A percentile compares a stretch with the other conserved stretches of the same genome.
Evolutionary conservation across 1,140 invertebrate species (phyloP).

Genomic region (Trigoniulus corallinus): DNA sequence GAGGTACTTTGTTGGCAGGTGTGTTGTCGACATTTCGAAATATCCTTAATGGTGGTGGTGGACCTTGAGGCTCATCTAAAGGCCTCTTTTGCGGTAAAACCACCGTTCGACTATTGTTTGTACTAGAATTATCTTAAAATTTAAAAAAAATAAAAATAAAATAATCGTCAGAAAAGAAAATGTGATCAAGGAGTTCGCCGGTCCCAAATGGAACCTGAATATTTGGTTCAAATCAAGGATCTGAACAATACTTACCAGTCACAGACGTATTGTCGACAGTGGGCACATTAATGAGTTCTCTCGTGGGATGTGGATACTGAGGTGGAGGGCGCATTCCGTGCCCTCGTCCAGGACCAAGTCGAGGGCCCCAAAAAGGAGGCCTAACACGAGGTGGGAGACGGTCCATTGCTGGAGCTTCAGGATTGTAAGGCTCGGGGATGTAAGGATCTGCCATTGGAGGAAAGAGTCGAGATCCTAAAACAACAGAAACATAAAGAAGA

Average conservation of each 20-base stretch:
- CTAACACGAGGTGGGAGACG: constrained; percentile 22
- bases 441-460: constrained; percentile 9
- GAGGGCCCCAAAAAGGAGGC: constrained; percentile 28
- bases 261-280: constrained; percentile 16
- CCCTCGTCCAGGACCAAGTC: constrained; percentile 25
- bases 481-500: too few relatives aligned
- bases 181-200: too few relatives aligned
- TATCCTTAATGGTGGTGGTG: background rate
- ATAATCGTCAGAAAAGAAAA: too few relatives aligned
- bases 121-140: too few relatives aligned
- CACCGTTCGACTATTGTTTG: constrained; percentile 2
- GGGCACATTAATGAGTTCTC: constrained; percentile 29
- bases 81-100: constrained; percentile 1
- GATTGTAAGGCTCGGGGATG: constrained; percentile 50
- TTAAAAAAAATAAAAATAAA: too few relatives aligned
- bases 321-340: constrained; percentile 11
- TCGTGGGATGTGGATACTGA: constrained; percentile 12
- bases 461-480: too few relatives aligned
- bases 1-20: background rate
- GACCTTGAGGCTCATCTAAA: background rate
- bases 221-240: too few relatives aligned
- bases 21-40: background rate
- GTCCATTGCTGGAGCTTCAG: constrained; percentile 59
- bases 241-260: background rate
- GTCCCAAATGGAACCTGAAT: too few relatives aligned